Conservation (phyloP, 2,113 vertebrate species). For the Chloropsis hardwickii region DNA sequence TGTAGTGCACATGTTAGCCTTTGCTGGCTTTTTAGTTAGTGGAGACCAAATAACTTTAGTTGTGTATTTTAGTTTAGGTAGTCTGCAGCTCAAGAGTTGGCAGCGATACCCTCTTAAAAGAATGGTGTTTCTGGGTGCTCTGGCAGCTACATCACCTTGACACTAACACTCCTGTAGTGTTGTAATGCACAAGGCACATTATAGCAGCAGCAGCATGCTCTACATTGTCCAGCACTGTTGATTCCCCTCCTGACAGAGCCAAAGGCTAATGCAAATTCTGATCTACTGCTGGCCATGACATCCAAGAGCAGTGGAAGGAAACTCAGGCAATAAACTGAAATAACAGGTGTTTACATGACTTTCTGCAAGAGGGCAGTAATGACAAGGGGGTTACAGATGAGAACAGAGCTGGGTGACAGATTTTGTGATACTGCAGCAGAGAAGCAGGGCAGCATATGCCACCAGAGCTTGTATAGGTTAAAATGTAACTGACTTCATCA, state of each 20-base stretch:
- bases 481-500: background rate
- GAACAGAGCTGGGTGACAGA: background rate
- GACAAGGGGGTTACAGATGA: background rate
- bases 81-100: background rate
- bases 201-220: background rate
- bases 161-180: background rate
- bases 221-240: background rate
- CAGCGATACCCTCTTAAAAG: background rate
- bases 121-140: background rate
- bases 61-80: background rate
- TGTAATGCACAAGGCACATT: background rate
- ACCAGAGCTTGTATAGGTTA: background rate
- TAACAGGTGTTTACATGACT: background rate
- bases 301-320: background rate
- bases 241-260: background rate
- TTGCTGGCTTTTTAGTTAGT: background rate
- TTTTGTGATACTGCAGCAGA: background rate
- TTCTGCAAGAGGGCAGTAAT: background rate
- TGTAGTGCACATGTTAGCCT: background rate
- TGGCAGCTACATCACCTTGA: background rate
- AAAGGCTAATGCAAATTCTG: conserved; percentile 1
- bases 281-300: background rate
- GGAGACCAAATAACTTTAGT: background rate
- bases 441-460: background rate
- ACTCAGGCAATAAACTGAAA: background rate